Base-by-base conservation (phyloP, 2,797 vertebrate genomes). In the Melanotaenia pygmaea region DNA sequence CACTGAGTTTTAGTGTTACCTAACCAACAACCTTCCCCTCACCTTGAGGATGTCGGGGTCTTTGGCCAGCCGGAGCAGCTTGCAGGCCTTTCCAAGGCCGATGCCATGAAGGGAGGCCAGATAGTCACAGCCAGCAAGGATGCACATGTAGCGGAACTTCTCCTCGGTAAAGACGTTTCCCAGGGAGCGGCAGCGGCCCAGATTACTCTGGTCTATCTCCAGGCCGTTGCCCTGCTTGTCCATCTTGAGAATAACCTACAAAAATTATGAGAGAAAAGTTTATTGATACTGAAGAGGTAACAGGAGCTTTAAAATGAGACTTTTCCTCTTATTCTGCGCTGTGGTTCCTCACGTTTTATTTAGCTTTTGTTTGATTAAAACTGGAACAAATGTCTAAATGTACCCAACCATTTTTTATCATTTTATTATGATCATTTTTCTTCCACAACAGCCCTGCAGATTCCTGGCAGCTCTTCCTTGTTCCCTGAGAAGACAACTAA, bases 81-180 rank as follows among this genome's bases (percentile, higher is more conserved):
- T 98, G 92, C 97, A 98, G 0, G 98, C 97, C 87, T 99, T 99
- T n/a, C 95, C 96, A 69, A 99, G 91, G 7, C 98, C 98, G 3
- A 99, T 98, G 43, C 98, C 98, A 6, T 97, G 94, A 68, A 99
- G 91, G 0, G 98, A 99, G 0, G 98, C 11, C 22, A 99, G 94
- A 58, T 99, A 99, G 88, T 99, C 98, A 16, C 98, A 99, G 64
- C 98, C 98, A 0, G 98, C 97, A 11, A 99, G 95, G 86, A 99
- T 99, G 85, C 98, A 99, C 98, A 99, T 99, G 66, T 99, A 93
- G 14, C 98, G 96, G 71, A 99, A 99, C 84, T 97, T 99, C 81
- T 99, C 97, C 86, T 99, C 97, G 0, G 98, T 99, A 88, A 99
- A 99, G 2, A 97, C 67, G 20, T 97, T 95, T 5, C 98, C 97